A percentile compares a stretch with the other conserved stretches of the same genome.
phyloP scores from a whole-genome alignment of 2,113 vertebrate species.

The Anolis carolinensis region DNA sequence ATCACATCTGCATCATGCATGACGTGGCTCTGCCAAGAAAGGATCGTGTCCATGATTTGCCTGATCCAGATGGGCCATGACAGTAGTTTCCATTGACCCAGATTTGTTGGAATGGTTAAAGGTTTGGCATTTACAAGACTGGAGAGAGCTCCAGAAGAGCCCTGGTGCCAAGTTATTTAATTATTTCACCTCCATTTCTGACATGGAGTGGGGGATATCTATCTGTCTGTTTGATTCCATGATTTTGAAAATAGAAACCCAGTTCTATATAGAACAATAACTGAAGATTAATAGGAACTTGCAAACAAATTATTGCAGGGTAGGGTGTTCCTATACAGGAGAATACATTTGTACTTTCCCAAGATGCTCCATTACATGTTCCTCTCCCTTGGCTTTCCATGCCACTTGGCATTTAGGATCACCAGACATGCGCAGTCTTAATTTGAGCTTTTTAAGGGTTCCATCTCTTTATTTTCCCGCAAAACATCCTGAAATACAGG shows the following conservation, averaged over 20 bases:
- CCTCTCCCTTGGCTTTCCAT: too few species aligned
- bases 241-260: too few species aligned
- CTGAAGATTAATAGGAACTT: neutral
- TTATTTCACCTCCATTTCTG: neutral
- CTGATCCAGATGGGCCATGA: constrained; percentile 33
- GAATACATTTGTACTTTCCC: neutral
- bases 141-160: constrained; percentile 6
- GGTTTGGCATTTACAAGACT: constrained; percentile 32
- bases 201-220: too few species aligned
- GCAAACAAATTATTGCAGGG: neutral
- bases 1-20: neutral
- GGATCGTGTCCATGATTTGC: constrained; percentile 18
- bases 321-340: neutral
- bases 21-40: constrained; percentile 35
- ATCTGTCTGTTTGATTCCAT: too few species aligned
- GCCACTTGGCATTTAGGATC: neutral
- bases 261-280: neutral
- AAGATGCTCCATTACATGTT: neutral
- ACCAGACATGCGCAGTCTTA: neutral
- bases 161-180: neutral
- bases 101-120: constrained; percentile 38
- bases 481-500: neutral
- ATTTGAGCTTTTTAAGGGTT: neutral
- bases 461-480: neutral
- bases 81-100: constrained; percentile 30